Evolutionary conservation across 2,888 invertebrate genomes (phyloP).

Genomic region (Mimumesa dahlbomi): DNA sequence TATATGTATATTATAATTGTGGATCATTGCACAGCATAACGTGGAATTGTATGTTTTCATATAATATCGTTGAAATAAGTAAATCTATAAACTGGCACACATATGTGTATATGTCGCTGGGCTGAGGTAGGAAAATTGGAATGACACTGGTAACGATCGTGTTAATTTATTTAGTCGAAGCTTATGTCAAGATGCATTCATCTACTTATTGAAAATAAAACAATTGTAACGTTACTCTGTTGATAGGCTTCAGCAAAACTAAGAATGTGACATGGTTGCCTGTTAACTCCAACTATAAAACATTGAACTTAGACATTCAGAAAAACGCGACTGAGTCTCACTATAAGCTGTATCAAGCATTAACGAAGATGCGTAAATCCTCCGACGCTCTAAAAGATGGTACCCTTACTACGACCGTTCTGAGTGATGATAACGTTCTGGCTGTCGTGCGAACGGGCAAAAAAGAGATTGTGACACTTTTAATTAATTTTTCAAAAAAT

Average conservation of each 20-base stretch:
- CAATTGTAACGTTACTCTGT: not conserved
- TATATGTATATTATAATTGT: no score
- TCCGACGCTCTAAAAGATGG: slow-evolving; percentile 81
- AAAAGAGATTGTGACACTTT: slow-evolving; percentile 50
- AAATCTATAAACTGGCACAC: no score
- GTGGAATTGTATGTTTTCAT: no score
- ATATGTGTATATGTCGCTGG: no score
- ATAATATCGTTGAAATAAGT: no score
- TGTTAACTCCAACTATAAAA: slow-evolving; percentile 83
- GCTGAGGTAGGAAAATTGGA: no score
- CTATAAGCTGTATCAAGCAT: slow-evolving; percentile 83
- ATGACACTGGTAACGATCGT: no score
- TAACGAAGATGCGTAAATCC: slow-evolving; percentile 82
- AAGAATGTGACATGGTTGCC: slow-evolving; percentile 86
- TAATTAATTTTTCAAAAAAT: slow-evolving; percentile 73
- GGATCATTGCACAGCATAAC: no score
- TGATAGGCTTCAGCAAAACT: slow-evolving; percentile 75
- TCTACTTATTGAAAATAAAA: no score
- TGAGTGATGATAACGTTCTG: slow-evolving; percentile 62
- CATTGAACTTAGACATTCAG: slow-evolving; percentile 84
- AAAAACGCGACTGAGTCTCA: slow-evolving; percentile 81
- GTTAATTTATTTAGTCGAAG: no score
- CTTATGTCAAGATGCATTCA: no score
- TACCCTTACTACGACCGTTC: slow-evolving; percentile 81
- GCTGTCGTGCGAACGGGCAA: slow-evolving; percentile 43